These are phyloP conservation scores for Enteromius anoplus DNA, from an alignment of 2,797 vertebrate genomes.

Conservation along the genomic window DNA sequence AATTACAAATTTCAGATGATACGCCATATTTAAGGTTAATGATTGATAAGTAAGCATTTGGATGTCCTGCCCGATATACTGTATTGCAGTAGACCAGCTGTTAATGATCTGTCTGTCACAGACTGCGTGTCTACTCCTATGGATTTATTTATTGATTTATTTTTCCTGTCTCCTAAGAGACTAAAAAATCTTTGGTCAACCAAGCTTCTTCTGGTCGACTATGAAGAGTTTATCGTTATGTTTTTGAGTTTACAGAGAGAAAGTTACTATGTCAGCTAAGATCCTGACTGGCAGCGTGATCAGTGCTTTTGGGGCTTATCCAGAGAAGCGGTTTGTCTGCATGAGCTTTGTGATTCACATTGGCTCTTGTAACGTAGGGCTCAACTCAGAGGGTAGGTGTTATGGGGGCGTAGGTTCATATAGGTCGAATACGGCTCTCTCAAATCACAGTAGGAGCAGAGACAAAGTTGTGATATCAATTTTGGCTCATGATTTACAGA, in stretches of 20 bases:
- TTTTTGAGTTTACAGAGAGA: background rate
- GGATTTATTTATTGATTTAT: no score
- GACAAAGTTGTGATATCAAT: slow-evolving; percentile 20
- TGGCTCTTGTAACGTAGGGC: slow-evolving; percentile 28
- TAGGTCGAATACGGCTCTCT: slow-evolving; percentile 40
- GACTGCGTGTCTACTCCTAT: no score
- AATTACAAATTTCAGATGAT: no score
- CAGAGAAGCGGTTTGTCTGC: slow-evolving; percentile 29
- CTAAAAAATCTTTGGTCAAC: no score
- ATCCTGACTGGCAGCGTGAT: slow-evolving; percentile 18
- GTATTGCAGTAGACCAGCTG: no score
- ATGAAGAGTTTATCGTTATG: background rate
- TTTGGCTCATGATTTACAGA: slow-evolving; percentile 21
- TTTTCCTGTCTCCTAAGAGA: no score
- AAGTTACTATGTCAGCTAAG: background rate
- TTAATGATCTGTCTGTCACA: no score
- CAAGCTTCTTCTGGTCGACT: no score
- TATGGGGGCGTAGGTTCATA: slow-evolving; percentile 29
- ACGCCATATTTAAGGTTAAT: no score
- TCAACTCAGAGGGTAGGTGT: slow-evolving; percentile 46
- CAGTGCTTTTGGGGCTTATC: background rate
- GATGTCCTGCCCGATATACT: no score
- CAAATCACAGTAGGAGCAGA: slow-evolving; percentile 5
- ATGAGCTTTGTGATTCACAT: slow-evolving; percentile 39
- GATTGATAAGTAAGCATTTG: no score